phyloP scores from a whole-genome alignment of 2,797 vertebrate genomes.

The Chelon labrosus region DNA sequence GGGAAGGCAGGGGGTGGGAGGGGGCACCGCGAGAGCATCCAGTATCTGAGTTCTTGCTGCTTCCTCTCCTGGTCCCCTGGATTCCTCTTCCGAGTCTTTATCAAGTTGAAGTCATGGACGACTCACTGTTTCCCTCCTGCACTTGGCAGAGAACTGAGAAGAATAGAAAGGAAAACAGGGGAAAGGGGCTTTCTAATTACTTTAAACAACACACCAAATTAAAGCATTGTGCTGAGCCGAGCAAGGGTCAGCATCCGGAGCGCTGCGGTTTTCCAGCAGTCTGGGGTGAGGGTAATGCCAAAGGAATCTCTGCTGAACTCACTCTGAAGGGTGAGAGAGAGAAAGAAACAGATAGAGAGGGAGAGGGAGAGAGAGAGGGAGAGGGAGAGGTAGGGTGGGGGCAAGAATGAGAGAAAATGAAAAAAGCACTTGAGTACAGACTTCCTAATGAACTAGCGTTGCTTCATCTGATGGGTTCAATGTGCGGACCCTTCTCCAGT shows the following conservation, averaged over 20 bases:
- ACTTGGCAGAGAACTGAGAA: conserved; percentile 69
- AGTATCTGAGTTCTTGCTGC: conserved; percentile 56
- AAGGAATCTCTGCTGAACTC: conserved; percentile 79
- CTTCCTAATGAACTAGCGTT: conserved; percentile 77
- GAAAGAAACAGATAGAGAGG: conserved; percentile 3
- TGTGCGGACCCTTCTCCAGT: conserved; percentile 64
- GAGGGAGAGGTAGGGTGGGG: not conserved
- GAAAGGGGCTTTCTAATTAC: conserved; percentile 79
- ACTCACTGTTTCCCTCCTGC: conserved; percentile 67
- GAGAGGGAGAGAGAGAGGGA: not conserved
- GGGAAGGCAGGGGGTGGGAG: conserved; percentile 56
- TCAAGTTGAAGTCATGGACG: conserved; percentile 73
- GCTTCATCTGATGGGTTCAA: conserved; percentile 75
- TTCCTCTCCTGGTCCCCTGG: conserved; percentile 61
- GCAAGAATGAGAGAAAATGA: conserved; percentile 25
- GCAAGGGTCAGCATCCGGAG: conserved; percentile 80
- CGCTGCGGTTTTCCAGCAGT: conserved; percentile 74
- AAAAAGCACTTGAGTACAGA: conserved; percentile 61
- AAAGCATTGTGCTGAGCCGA: conserved; percentile 80
- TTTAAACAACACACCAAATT: conserved; percentile 83
- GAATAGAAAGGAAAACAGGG: conserved; percentile 73
- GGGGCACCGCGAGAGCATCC: conserved; percentile 51
- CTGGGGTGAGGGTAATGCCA: conserved; percentile 76
- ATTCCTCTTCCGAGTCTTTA: conserved; percentile 70
- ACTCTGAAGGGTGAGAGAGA: conserved; percentile 51